A percentile compares a stretch with the other conserved stretches of the same genome.
Evolutionary conservation across 1,140 invertebrate genomes (phyloP).

Genomic region (Drosophila triauraria): DNA sequence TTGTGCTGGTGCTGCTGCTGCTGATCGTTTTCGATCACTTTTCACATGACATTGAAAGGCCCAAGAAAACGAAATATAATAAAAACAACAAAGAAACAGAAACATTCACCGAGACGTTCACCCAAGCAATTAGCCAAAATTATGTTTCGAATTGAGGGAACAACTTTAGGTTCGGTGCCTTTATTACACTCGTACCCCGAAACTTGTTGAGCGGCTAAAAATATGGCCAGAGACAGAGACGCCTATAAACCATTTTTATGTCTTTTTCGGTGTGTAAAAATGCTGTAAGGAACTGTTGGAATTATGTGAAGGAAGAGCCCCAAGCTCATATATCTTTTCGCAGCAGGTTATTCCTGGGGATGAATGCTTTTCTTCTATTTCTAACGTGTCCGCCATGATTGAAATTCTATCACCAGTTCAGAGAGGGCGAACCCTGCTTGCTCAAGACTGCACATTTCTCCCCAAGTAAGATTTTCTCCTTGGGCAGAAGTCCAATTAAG

Average conservation of each 20-base stretch:
- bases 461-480: slow-evolving; percentile 27
- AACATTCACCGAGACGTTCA: slow-evolving; percentile 33
- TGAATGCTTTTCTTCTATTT: slow-evolving; percentile 50
- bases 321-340: slow-evolving; percentile 68
- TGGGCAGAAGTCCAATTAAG: slow-evolving; percentile 50
- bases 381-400: slow-evolving; percentile 72
- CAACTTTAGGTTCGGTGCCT: slow-evolving; percentile 2
- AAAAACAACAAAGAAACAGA: slow-evolving; percentile 1
- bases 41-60: slow-evolving; percentile 69
- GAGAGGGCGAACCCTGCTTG: slow-evolving; percentile 8
- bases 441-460: slow-evolving; percentile 30
- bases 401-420: slow-evolving; percentile 48
- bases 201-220: slow-evolving; percentile 40
- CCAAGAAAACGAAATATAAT: slow-evolving; percentile 9
- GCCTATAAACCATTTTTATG: slow-evolving; percentile 40
- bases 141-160: slow-evolving; percentile 24
- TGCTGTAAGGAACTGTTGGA: slow-evolving; percentile 31
- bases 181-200: slow-evolving; percentile 1
- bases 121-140: slow-evolving; percentile 36
- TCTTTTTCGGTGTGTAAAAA: slow-evolving; percentile 26
- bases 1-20: slow-evolving; percentile 19
- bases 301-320: slow-evolving; percentile 3
- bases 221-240: slow-evolving; percentile 20
- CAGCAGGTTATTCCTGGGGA: slow-evolving; percentile 59
- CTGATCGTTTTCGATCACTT: slow-evolving; percentile 49